phyloP scores from a whole-genome alignment of 2,888 invertebrate species.

The Dastarcus helophoroides region DNA sequence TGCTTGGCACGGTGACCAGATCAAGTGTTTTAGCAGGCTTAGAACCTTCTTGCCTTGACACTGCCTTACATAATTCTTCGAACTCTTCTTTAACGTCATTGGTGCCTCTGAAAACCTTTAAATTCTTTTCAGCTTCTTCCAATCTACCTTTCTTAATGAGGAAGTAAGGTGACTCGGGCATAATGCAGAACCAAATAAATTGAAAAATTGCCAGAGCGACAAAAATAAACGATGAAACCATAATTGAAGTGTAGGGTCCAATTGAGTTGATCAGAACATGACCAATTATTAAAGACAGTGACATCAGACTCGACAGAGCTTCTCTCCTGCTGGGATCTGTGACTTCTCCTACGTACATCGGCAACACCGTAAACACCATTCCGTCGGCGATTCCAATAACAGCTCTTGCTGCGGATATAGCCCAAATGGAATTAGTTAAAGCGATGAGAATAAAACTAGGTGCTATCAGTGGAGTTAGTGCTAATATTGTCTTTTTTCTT shows the following conservation, averaged over 20 bases:
- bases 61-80: constrained; percentile 26
- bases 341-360: constrained; percentile 50
- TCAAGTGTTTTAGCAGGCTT: constrained; percentile 38
- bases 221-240: constrained; percentile 44
- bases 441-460: constrained; percentile 51
- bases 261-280: constrained; percentile 50
- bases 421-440: constrained; percentile 43
- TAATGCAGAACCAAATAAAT: constrained; percentile 44
- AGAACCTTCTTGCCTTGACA: constrained; percentile 33
- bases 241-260: constrained; percentile 47
- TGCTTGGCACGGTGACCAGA: constrained; percentile 43
- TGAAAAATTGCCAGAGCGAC: constrained; percentile 47
- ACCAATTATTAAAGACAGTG: constrained; percentile 44
- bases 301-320: constrained; percentile 48
- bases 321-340: constrained; percentile 45
- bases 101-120: constrained; percentile 48
- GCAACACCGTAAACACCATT: constrained; percentile 33
- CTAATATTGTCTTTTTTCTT: constrained; percentile 39
- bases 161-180: constrained; percentile 54
- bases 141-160: constrained; percentile 35
- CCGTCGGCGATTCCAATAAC: constrained; percentile 43
- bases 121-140: constrained; percentile 39
- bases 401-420: constrained; percentile 40
- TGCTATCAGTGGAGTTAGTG: constrained; percentile 36
- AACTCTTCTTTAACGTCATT: constrained; percentile 40